Base-by-base conservation (phyloP, 1,140 invertebrate genomes). In the Zaprionus vittiger region DNA sequence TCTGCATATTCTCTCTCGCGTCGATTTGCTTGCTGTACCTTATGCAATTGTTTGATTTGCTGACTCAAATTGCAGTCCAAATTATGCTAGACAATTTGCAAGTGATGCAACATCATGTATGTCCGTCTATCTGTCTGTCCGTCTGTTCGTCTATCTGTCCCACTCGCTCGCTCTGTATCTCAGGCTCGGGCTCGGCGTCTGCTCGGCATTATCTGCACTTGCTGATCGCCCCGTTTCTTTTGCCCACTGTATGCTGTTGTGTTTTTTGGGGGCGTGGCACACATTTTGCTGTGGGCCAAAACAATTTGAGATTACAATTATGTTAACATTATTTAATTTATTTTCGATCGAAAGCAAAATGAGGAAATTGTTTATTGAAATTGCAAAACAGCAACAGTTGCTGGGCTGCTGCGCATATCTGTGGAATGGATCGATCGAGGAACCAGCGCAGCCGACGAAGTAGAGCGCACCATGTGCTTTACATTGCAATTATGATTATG, bases 261-360 rank as follows among this genome's bases (percentile, higher is more conserved):
- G 28, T 38, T 57, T 31, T 47, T 47, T 38, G 11, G 24, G 41
- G 59, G 54, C 66, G 80, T 81, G 65, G 61, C 41, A 15, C 52
- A 66, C 59, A 60, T 49, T 79, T 70, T 17, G 65, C 65, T 74
- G 38, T 74, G 72, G 72, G 65, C 66, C 52, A 64, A 75, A 73
- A 68, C 73, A 75, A 75, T 75, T 75, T 62, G 9, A 73, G 80
- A 83, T 83, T 49, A 66, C 64, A 68, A 83, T 72, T 72, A 76
- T 65, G 77, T 79, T 83, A 83, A 72, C 64, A 79, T 76, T 59
- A 76, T 79, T 74, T 72, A 37, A 80, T 83, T 83, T 83, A 83
- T 56, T 83, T 74, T 62, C 34, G 60, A 61, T 61, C 41, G 65
- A 31, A 17, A 38, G 55, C 60, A 41, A 47, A 34, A 71, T 54